phyloP scores from a whole-genome alignment of 2,113 vertebrate genomes.

The Salvelinus sp. region DNA sequence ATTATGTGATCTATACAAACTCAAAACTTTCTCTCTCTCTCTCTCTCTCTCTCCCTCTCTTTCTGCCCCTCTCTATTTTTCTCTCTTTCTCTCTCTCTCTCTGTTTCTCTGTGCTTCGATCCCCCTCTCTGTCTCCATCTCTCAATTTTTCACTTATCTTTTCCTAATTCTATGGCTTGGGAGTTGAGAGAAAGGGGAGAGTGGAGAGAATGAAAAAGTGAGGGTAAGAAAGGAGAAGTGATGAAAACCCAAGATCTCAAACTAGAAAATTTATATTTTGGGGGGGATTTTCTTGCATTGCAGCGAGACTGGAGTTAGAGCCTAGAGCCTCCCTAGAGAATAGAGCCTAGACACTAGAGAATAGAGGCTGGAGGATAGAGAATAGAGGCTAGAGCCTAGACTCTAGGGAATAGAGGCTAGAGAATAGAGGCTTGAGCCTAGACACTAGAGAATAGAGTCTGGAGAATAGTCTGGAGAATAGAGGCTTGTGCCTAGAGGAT shows the following conservation, averaged over 20 bases:
- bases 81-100: neutral
- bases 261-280: conserved; percentile 66
- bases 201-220: conserved; percentile 9
- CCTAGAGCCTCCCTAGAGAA: too few relatives aligned
- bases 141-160: conserved; percentile 48
- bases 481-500: too few relatives aligned
- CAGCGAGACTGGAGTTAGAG: conserved; percentile 2
- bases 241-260: conserved; percentile 59
- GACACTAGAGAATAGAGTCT: too few relatives aligned
- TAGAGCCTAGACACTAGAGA: too few relatives aligned
- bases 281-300: conserved; percentile 47
- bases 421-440: too few relatives aligned
- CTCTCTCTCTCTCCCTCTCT: neutral
- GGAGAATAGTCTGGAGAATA: too few relatives aligned
- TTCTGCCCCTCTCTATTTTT: too few relatives aligned
- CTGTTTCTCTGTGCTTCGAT: neutral
- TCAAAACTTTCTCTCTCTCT: neutral
- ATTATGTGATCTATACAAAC: neutral
- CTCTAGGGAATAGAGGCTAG: too few relatives aligned
- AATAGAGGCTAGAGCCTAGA: too few relatives aligned
- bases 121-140: neutral
- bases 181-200: neutral
- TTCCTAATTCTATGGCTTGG: conserved; percentile 28
- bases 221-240: conserved; percentile 25
- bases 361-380: too few relatives aligned